phyloP scores from a whole-genome alignment of 1,140 invertebrate species.

The Drosophila sproati region DNA sequence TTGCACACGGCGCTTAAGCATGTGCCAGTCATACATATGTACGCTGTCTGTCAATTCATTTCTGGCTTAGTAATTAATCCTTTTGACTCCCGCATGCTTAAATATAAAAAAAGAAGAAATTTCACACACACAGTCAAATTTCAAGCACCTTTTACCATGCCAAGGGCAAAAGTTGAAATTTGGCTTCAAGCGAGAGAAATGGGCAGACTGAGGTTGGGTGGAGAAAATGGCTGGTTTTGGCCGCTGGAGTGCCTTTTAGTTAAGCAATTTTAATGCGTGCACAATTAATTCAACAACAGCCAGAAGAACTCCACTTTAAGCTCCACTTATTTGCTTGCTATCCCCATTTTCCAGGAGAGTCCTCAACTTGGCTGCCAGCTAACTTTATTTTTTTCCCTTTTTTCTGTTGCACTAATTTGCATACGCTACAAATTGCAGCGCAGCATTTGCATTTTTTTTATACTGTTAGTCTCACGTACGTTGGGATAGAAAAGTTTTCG shows the following conservation, averaged over 20 bases:
- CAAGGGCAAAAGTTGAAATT: conserved; percentile 41
- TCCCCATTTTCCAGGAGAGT: conserved; percentile 23
- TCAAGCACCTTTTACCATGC: neutral
- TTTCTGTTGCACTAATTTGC: conserved; percentile 57
- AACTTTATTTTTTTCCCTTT: conserved; percentile 35
- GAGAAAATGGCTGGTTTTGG: conserved; percentile 13
- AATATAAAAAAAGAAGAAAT: conserved; percentile 4
- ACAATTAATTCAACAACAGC: conserved; percentile 78
- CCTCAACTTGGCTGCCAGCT: conserved; percentile 17
- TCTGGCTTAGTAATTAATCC: conserved; percentile 50
- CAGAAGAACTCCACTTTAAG: conserved; percentile 52
- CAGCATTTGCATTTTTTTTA: conserved; percentile 42
- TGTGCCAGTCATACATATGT: conserved; percentile 5
- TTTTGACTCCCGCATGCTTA: conserved; percentile 25
- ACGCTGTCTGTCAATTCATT: conserved; percentile 22
- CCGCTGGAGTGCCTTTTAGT: conserved; percentile 52
- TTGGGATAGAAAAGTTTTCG: conserved; percentile 17
- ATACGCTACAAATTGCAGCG: conserved; percentile 63
- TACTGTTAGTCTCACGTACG: conserved; percentile 9
- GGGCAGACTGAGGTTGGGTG: neutral
- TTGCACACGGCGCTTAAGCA: conserved; percentile 12
- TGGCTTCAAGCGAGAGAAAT: neutral
- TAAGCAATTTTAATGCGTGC: conserved; percentile 75
- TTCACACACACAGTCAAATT: conserved; percentile 1
- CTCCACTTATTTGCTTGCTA: conserved; percentile 19